These are phyloP conservation scores for Crypturellus undulatus DNA, from an alignment of 2,113 vertebrate genomes.

Conservation along the genomic window DNA sequence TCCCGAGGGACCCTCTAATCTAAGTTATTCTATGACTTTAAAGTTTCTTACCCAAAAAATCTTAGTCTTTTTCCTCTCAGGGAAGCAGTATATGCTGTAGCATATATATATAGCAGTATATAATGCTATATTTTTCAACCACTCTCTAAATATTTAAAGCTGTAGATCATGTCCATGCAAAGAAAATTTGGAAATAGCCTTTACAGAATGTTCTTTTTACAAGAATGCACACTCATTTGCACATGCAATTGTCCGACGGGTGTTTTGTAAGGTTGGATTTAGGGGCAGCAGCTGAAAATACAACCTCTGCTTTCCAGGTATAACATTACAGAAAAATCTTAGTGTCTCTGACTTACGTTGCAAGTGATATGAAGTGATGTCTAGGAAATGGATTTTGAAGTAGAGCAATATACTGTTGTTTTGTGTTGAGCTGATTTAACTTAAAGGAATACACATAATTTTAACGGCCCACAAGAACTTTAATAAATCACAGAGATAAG, in stretches of 20 bases:
- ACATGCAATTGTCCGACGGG: background rate
- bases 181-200: background rate
- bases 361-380: background rate
- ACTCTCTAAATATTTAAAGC: background rate
- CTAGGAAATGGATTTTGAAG: background rate
- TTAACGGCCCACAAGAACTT: background rate
- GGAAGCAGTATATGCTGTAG: background rate
- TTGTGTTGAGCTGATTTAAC: background rate
- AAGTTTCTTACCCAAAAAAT: background rate
- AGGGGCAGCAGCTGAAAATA: conserved; percentile 12
- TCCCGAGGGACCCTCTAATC: background rate
- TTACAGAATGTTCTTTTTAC: background rate
- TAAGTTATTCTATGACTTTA: background rate
- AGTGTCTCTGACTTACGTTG: background rate
- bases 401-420: background rate
- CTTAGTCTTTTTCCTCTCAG: background rate
- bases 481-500: background rate
- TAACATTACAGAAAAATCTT: background rate
- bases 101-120: too few relatives aligned
- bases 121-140: background rate
- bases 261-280: background rate
- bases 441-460: background rate
- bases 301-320: background rate
- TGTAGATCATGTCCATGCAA: background rate
- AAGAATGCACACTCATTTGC: background rate